Evolutionary conservation across 2,113 vertebrate species (phyloP).

Genomic region (Phyllopteryx taeniolatus): DNA sequence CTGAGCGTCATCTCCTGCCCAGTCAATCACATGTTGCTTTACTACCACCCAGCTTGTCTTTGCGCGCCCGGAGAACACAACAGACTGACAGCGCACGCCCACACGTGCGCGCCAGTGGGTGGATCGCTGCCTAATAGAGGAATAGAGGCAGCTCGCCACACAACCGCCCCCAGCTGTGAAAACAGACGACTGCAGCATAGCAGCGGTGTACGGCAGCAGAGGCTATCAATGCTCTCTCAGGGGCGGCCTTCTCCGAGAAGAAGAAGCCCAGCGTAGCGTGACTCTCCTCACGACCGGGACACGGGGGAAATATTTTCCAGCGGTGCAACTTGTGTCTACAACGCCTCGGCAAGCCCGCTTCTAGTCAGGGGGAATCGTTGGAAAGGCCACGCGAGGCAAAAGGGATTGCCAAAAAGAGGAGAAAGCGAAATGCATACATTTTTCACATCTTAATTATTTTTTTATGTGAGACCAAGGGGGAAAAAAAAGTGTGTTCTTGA

Average conservation of each 20-base stretch:
- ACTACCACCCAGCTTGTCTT: slow-evolving; percentile 50
- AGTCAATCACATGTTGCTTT: slow-evolving; percentile 55
- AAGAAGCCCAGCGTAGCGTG: slow-evolving; percentile 57
- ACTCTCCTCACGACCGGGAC: slow-evolving; percentile 46
- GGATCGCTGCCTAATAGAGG: slow-evolving; percentile 62
- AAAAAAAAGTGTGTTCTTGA: too few relatives aligned
- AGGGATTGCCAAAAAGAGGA: slow-evolving; percentile 21
- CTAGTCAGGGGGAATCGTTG: slow-evolving; percentile 40
- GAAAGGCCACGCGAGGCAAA: slow-evolving; percentile 37
- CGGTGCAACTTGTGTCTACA: slow-evolving; percentile 61
- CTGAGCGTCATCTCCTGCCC: slow-evolving; percentile 43
- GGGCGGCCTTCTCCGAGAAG: slow-evolving; percentile 53
- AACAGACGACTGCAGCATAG: slow-evolving; percentile 45
- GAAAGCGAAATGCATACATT: too few relatives aligned
- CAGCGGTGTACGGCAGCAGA: slow-evolving; percentile 31
- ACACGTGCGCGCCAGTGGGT: slow-evolving; percentile 53
- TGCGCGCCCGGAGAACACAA: slow-evolving; percentile 39
- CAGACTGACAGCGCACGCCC: slow-evolving; percentile 60
- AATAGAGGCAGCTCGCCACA: slow-evolving; percentile 58
- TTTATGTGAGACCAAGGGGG: too few relatives aligned
- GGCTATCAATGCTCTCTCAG: slow-evolving; percentile 61
- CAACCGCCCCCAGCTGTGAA: slow-evolving; percentile 50
- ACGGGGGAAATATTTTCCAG: slow-evolving; percentile 63
- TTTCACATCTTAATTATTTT: too few relatives aligned
- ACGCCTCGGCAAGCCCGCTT: slow-evolving; percentile 42